Evolutionary conservation across 2,113 vertebrate genomes (phyloP).

Genomic region (Oreochromis aureus): DNA sequence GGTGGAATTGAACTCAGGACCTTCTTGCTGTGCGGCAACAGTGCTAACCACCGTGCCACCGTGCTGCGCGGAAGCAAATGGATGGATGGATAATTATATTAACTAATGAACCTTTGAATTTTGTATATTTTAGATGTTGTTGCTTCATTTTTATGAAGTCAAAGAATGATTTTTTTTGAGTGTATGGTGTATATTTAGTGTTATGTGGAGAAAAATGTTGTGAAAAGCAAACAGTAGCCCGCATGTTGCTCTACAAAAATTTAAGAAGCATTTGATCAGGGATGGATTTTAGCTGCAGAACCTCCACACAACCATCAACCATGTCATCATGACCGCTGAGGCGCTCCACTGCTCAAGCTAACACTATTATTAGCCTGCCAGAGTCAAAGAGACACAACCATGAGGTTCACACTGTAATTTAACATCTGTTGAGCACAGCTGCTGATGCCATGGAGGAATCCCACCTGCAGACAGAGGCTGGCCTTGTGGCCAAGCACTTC

Average conservation of each 20-base stretch:
- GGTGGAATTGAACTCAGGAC: too few species aligned
- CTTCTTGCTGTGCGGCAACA: too few species aligned
- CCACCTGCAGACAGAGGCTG: slow-evolving; percentile 33
- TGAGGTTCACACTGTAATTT: slow-evolving; percentile 62
- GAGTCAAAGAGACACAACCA: slow-evolving; percentile 33
- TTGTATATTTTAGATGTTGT: not conserved
- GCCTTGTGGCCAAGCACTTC: not conserved
- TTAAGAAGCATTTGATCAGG: not conserved
- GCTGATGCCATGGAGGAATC: slow-evolving; percentile 28
- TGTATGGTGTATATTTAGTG: not conserved
- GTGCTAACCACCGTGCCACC: too few species aligned
- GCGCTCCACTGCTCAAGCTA: slow-evolving; percentile 28
- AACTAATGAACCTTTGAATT: not conserved
- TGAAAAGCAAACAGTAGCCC: not conserved
- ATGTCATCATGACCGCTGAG: slow-evolving; percentile 25
- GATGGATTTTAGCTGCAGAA: not conserved
- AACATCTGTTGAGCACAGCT: slow-evolving; percentile 68
- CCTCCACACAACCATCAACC: not conserved
- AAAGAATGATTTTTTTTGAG: not conserved
- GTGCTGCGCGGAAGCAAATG: too few species aligned
- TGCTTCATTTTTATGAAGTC: not conserved
- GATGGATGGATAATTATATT: not conserved
- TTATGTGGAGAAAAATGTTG: not conserved
- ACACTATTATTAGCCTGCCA: slow-evolving; percentile 64
- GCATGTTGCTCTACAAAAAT: not conserved